Conservation (phyloP, 2,113 vertebrate genomes). For the Carlito syrichta region DNA sequence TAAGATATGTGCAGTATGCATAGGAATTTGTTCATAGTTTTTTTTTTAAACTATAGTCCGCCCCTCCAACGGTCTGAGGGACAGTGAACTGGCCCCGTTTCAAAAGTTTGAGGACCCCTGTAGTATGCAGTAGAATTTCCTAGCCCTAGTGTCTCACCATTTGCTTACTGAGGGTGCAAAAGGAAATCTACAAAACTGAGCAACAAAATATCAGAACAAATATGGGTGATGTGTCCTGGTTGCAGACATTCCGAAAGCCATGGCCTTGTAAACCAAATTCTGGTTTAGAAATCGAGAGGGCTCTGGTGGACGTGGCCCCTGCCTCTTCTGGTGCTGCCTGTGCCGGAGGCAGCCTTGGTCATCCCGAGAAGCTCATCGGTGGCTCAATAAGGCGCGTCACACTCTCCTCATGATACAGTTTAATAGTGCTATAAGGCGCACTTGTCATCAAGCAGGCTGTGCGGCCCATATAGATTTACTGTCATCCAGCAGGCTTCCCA, state of each 20-base stretch:
- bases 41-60: no score
- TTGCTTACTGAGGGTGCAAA: no score
- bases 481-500: conserved; percentile 82
- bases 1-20: no score
- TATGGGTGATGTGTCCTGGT: accelerated
- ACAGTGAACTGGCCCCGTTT: no score
- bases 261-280: accelerated
- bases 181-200: background rate
- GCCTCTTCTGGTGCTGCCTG: background rate
- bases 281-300: background rate
- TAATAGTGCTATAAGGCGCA: conserved; percentile 81
- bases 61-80: no score
- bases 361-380: conserved; percentile 55
- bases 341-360: conserved; percentile 13
- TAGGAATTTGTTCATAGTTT: no score
- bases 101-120: no score
- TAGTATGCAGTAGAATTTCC: background rate
- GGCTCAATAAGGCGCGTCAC: conserved; percentile 74
- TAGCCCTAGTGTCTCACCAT: background rate
- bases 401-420: conserved; percentile 79
- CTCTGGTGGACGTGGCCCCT: accelerated
- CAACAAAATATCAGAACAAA: no score
- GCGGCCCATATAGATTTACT: conserved; percentile 87
- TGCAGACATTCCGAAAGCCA: background rate
- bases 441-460: conserved; percentile 83